Percentiles rank a stretch among this genome's conserved stretches.
phyloP scores from a whole-genome alignment of 2,888 invertebrate genomes.

The Drosophila longiperda region DNA sequence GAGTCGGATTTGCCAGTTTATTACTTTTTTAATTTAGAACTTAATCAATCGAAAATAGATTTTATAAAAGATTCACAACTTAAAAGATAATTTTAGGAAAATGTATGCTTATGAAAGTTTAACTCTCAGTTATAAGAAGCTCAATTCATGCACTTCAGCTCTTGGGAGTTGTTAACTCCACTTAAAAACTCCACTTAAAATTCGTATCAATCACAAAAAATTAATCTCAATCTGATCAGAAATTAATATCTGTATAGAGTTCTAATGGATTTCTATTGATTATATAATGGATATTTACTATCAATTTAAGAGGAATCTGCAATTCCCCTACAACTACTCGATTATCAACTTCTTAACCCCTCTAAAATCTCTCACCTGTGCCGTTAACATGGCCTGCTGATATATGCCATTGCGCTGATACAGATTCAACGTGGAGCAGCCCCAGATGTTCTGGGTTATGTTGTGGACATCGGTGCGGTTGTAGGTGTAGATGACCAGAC shows the following conservation, averaged over 20 bases:
- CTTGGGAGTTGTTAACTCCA: too few relatives aligned
- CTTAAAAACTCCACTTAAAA: too few relatives aligned
- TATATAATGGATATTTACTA: too few relatives aligned
- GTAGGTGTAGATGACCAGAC: constrained; percentile 86
- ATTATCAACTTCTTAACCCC: too few relatives aligned
- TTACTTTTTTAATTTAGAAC: neutral
- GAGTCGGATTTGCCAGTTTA: too few relatives aligned
- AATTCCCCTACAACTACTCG: too few relatives aligned
- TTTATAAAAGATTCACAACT: neutral
- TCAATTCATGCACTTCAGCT: too few relatives aligned
- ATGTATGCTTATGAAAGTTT: neutral
- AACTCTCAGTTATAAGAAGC: too few relatives aligned
- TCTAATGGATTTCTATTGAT: neutral
- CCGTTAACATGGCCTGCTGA: constrained; percentile 91
- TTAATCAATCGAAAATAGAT: neutral
- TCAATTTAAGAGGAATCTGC: too few relatives aligned
- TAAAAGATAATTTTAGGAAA: neutral
- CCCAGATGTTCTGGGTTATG: constrained; percentile 80
- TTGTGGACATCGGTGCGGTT: constrained; percentile 78
- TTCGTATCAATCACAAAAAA: neutral
- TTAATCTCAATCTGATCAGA: neutral
- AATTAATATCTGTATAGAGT: neutral
- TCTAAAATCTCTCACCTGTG: constrained; percentile 86
- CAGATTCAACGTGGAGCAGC: constrained; percentile 88
- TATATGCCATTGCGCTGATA: constrained; percentile 88